Conservation (phyloP, 2,888 invertebrate genomes). For the Drosophila lacicola region DNA sequence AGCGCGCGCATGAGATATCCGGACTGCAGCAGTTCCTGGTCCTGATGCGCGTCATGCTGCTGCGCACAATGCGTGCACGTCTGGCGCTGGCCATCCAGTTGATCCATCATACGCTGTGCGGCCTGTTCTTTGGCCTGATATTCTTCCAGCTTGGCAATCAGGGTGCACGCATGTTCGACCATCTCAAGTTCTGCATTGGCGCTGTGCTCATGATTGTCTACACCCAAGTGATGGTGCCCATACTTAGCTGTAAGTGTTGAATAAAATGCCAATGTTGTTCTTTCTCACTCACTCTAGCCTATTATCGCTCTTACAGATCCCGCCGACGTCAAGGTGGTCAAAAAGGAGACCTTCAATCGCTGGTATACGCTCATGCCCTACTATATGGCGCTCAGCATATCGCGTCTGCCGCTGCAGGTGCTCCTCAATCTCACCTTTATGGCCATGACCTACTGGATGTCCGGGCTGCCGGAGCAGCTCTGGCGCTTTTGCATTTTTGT, state of each 20-base stretch:
- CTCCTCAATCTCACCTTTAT: slow-evolving; percentile 87
- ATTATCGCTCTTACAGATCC: slow-evolving; percentile 86
- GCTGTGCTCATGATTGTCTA: slow-evolving; percentile 89
- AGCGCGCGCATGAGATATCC: slow-evolving; percentile 85
- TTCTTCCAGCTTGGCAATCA: slow-evolving; percentile 88
- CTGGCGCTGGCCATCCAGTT: slow-evolving; percentile 88
- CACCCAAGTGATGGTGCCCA: slow-evolving; percentile 89
- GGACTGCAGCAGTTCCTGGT: slow-evolving; percentile 87
- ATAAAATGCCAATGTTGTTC: too few species aligned
- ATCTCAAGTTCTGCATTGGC: slow-evolving; percentile 89
- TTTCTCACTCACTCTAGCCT: neutral
- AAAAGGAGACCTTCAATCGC: slow-evolving; percentile 89
- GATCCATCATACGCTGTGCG: slow-evolving; percentile 88
- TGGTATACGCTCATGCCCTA: slow-evolving; percentile 89
- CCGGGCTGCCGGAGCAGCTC: slow-evolving; percentile 89
- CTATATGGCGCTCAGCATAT: slow-evolving; percentile 88
- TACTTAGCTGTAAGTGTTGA: slow-evolving; percentile 88
- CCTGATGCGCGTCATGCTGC: slow-evolving; percentile 87
- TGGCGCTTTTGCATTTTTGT: slow-evolving; percentile 89
- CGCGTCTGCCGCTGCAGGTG: slow-evolving; percentile 87
- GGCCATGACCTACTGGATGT: slow-evolving; percentile 88
- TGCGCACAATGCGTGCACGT: slow-evolving; percentile 87
- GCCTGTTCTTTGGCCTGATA: slow-evolving; percentile 86
- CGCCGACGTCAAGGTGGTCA: slow-evolving; percentile 89
- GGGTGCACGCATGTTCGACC: slow-evolving; percentile 89